Percentiles rank a stretch among this genome's conserved stretches.
Evolutionary conservation across 2,113 vertebrate genomes (phyloP).

Genomic region (Ceuthmochares aereus): DNA sequence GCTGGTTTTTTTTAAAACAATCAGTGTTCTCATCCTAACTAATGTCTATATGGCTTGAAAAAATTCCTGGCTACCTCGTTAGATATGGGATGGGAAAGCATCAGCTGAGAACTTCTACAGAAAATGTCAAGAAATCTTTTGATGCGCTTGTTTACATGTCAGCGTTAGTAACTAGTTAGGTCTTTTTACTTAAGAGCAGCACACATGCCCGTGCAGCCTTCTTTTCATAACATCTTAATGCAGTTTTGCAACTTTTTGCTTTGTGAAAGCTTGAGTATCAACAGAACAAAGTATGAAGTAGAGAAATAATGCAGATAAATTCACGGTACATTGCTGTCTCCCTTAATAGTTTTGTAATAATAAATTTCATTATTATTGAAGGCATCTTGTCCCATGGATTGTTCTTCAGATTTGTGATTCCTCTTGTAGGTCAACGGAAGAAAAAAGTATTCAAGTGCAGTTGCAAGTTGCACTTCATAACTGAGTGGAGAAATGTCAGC

Average conservation of each 20-base stretch:
- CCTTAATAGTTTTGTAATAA: neutral
- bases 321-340: neutral
- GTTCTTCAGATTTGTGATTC: neutral
- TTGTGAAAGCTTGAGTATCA: neutral
- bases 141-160: neutral
- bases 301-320: neutral
- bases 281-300: neutral
- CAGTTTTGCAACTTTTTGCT: neutral
- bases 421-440: neutral
- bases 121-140: neutral
- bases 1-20: neutral
- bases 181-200: neutral
- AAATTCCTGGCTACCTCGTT: neutral
- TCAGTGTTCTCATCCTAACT: neutral
- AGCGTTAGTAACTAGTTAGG: neutral
- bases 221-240: neutral
- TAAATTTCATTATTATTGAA: neutral
- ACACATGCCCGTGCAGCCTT: neutral
- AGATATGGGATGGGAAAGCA: neutral
- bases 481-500: neutral
- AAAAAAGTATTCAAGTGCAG: neutral
- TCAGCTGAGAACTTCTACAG: neutral
- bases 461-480: neutral
- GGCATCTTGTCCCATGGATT: neutral
- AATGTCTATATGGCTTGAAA: neutral